Evolutionary conservation across 2,888 invertebrate species (phyloP).

Genomic region (Lepas anatifera): DNA sequence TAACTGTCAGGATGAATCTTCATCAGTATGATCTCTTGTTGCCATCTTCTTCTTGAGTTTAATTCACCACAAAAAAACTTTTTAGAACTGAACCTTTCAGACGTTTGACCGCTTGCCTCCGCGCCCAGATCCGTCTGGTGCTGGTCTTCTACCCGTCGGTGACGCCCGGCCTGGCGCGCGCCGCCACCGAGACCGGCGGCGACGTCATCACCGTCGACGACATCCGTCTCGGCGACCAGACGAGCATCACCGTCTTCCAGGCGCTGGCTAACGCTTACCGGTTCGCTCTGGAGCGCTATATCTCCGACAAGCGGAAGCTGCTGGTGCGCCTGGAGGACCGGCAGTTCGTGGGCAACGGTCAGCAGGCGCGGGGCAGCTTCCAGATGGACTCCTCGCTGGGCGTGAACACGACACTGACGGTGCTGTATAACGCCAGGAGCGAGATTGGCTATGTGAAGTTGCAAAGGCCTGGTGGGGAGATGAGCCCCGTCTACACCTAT

Average conservation of each 20-base stretch:
- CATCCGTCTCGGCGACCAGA: conserved; percentile 32
- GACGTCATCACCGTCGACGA: conserved; percentile 42
- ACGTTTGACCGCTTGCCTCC: too few relatives aligned
- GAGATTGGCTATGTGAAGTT: conserved; percentile 11
- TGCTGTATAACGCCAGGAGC: conserved; percentile 25
- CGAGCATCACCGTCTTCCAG: conserved; percentile 28
- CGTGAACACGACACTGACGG: conserved; percentile 27
- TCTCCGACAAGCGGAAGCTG: conserved; percentile 18
- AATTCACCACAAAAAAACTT: too few relatives aligned
- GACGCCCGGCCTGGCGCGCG: conserved; percentile 34
- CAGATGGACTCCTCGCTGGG: conserved; percentile 41
- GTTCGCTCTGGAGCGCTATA: conserved; percentile 26
- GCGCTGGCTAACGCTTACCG: conserved; percentile 28
- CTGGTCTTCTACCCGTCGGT: background rate
- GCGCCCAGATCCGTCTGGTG: background rate
- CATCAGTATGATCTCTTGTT: too few relatives aligned
- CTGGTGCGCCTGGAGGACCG: conserved; percentile 26
- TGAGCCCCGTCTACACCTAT: conserved; percentile 42
- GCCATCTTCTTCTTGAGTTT: too few relatives aligned
- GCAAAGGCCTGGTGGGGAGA: background rate
- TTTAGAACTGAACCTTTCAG: too few relatives aligned
- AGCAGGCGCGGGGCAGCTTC: conserved; percentile 37
- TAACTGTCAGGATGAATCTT: too few relatives aligned
- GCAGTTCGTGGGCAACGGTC: conserved; percentile 24
- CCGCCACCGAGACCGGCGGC: conserved; percentile 39